Conservation (phyloP, 2,113 vertebrate genomes). For the Phalacrocorax aristotelis region DNA sequence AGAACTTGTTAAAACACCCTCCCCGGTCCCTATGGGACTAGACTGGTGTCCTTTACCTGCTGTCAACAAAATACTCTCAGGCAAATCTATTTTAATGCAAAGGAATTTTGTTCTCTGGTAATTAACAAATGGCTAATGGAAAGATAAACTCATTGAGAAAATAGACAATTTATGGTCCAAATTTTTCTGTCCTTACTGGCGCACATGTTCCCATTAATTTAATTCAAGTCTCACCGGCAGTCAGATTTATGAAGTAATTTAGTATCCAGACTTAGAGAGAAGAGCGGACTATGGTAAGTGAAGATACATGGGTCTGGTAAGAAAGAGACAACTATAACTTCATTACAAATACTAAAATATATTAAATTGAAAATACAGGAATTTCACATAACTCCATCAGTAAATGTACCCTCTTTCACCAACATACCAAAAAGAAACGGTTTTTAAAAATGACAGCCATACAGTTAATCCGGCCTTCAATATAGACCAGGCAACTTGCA, state of each 20-base stretch:
- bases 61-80: neutral
- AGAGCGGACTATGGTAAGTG: fast-evolving
- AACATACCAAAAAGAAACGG: fast-evolving
- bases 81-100: neutral
- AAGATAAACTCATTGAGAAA: neutral
- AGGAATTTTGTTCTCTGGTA: neutral
- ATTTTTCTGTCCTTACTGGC: neutral
- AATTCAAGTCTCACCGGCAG: neutral
- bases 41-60: neutral
- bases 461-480: neutral
- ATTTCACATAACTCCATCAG: fast-evolving
- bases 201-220: neutral
- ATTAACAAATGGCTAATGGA: neutral
- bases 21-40: fast-evolving
- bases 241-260: neutral
- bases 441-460: fast-evolving
- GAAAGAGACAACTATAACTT: neutral
- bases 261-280: neutral
- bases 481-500: fast-evolving
- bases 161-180: neutral
- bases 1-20: neutral
- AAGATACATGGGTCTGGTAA: neutral
- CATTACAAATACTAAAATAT: fast-evolving
- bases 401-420: neutral
- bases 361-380: fast-evolving